Evolutionary conservation across 2,888 invertebrate species (phyloP).

Genomic region (Esperia sulphurella): DNA sequence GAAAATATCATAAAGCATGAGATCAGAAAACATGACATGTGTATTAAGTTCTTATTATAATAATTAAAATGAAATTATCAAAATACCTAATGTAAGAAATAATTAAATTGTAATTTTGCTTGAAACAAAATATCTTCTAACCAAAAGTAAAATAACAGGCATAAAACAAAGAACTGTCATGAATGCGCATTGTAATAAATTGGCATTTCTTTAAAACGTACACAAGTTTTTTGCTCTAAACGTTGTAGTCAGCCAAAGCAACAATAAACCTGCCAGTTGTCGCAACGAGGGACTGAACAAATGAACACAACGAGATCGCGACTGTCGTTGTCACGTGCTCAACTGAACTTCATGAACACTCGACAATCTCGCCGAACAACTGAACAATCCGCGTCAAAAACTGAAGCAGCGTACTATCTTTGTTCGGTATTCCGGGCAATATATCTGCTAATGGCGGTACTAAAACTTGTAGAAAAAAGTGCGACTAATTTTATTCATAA

Average conservation of each 20-base stretch:
- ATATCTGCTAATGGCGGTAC: background rate
- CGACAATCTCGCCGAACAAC: conserved; percentile 17
- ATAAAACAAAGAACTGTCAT: no score
- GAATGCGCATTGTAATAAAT: background rate
- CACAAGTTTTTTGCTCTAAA: background rate
- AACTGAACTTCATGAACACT: conserved; percentile 35
- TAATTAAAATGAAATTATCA: no score
- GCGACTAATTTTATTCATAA: no score
- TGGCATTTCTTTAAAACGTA: background rate
- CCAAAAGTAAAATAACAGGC: no score
- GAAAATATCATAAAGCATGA: no score
- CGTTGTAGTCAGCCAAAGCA: conserved; percentile 1
- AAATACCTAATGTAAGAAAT: no score
- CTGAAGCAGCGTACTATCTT: conserved; percentile 22
- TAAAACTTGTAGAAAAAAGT: no score
- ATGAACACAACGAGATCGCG: conserved; percentile 20
- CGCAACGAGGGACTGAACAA: conserved; percentile 23
- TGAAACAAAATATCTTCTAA: no score
- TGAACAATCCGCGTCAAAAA: conserved; percentile 37
- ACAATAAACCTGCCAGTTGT: conserved; percentile 30
- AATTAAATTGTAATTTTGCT: no score
- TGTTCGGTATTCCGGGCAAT: background rate
- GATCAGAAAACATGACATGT: no score
- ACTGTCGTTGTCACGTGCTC: conserved; percentile 34
- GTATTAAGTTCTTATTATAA: no score